Evolutionary conservation across 1,140 invertebrate genomes (phyloP).

Genomic region (Propsilocerus akamusi): DNA sequence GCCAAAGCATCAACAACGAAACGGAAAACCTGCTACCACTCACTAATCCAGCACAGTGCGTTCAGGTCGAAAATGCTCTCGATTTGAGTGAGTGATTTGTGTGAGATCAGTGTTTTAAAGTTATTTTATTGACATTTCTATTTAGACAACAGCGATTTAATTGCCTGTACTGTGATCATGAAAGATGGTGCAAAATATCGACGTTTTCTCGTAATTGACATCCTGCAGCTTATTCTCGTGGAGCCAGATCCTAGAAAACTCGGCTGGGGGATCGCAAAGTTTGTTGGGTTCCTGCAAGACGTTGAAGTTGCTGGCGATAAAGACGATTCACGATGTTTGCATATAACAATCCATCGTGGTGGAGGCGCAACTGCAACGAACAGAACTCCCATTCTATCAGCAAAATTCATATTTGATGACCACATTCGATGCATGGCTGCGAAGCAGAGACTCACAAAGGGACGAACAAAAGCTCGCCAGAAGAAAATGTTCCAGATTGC

Average conservation of each 20-base stretch:
- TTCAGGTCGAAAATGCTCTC: constrained; percentile 79
- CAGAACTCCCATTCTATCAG: constrained; percentile 59
- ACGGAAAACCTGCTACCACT: constrained; percentile 75
- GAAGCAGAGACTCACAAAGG: constrained; percentile 68
- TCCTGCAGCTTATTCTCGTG: constrained; percentile 85
- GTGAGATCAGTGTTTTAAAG: neutral
- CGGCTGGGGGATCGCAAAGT: constrained; percentile 93
- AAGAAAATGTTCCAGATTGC: constrained; percentile 93
- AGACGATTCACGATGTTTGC: constrained; percentile 88
- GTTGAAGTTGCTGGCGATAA: constrained; percentile 75
- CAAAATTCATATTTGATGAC: constrained; percentile 96
- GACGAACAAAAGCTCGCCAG: constrained; percentile 83
- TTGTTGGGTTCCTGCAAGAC: constrained; percentile 75
- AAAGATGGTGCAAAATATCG: constrained; percentile 79
- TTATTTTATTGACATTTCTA: constrained; percentile 13
- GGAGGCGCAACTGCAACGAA: constrained; percentile 34
- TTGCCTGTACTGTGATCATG: constrained; percentile 82
- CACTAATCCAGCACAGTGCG: constrained; percentile 73
- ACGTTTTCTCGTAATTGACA: constrained; percentile 88
- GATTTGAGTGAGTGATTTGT: constrained; percentile 62
- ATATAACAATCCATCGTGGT: constrained; percentile 78
- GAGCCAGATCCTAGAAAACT: constrained; percentile 84
- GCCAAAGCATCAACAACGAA: constrained; percentile 61
- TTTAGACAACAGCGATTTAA: constrained; percentile 90
- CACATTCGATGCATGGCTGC: constrained; percentile 96